A percentile compares a stretch with the other conserved stretches of the same genome.
Conservation (phyloP, 1,140 invertebrate species). For the Agraylea sexmaculata region DNA sequence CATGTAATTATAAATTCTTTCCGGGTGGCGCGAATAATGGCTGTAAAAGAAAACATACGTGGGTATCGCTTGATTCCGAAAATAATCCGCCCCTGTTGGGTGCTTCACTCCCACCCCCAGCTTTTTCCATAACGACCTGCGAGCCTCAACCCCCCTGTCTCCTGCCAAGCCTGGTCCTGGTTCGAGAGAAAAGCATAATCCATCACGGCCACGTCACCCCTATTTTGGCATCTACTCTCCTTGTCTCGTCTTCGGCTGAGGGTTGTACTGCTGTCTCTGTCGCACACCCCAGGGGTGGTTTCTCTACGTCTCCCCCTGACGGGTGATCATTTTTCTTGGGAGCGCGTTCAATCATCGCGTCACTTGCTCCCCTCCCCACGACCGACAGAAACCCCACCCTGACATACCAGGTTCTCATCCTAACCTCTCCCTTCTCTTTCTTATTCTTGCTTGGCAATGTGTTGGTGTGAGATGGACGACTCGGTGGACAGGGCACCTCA, state of each 20-base stretch:
- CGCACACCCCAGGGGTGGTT: conserved; percentile 40
- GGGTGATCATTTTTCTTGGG: conserved; percentile 46
- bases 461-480: too few species aligned
- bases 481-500: too few species aligned
- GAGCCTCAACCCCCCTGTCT: conserved; percentile 40
- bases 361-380: conserved; percentile 36
- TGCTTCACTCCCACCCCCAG: conserved; percentile 31
- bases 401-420: conserved; percentile 25
- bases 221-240: conserved; percentile 35
- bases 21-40: too few species aligned
- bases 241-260: conserved; percentile 21
- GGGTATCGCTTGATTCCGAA: too few species aligned
- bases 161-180: too few species aligned
- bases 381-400: conserved; percentile 25
- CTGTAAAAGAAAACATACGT: too few species aligned
- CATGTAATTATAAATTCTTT: too few species aligned
- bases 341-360: conserved; percentile 45
- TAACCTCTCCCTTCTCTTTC: conserved; percentile 37
- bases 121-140: conserved; percentile 46
- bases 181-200: conserved; percentile 46
- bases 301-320: conserved; percentile 44
- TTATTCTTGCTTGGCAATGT: too few species aligned
- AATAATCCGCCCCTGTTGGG: conserved; percentile 34
- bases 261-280: conserved; percentile 23
- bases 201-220: conserved; percentile 45